Evolutionary conservation across 2,113 vertebrate species (phyloP).

Genomic region (Stigmatopora nigra): DNA sequence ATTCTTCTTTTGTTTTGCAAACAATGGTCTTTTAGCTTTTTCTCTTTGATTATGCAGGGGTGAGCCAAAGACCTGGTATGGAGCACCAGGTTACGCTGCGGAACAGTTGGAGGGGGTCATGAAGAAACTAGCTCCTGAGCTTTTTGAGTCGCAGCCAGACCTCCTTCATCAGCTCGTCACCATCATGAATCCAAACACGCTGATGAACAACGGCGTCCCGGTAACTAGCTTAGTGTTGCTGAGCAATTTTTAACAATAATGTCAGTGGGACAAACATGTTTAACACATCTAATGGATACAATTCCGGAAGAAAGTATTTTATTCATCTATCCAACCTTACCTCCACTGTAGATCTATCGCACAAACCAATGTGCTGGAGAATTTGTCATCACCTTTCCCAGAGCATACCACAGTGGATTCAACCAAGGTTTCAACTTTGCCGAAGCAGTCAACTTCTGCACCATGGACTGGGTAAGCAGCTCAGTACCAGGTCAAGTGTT

Average conservation of each 20-base stretch:
- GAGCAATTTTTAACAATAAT: not conserved
- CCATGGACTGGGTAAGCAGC: conserved; percentile 87
- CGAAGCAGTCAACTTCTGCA: conserved; percentile 98
- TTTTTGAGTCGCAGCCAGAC: conserved; percentile 94
- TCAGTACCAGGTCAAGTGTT: not conserved
- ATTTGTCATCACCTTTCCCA: conserved; percentile 96
- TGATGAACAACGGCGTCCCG: conserved; percentile 94
- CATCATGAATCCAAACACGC: conserved; percentile 98
- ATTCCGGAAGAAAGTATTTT: not conserved
- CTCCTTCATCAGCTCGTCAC: conserved; percentile 97
- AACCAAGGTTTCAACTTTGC: conserved; percentile 99
- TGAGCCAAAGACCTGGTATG: conserved; percentile 98
- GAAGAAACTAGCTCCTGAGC: conserved; percentile 93
- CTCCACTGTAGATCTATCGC: conserved; percentile 79
- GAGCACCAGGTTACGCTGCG: conserved; percentile 90
- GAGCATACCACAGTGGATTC: conserved; percentile 98
- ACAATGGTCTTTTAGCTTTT: not conserved
- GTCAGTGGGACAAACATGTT: not conserved
- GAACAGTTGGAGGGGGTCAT: conserved; percentile 92
- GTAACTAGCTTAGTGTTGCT: conserved; percentile 59
- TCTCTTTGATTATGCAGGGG: conserved; percentile 71
- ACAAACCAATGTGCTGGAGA: conserved; percentile 98
- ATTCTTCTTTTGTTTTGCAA: not conserved
- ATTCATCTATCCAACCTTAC: not conserved
- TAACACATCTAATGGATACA: not conserved